Evolutionary conservation across 2,113 vertebrate genomes (phyloP).

Genomic region (Dipodomys merriami): DNA sequence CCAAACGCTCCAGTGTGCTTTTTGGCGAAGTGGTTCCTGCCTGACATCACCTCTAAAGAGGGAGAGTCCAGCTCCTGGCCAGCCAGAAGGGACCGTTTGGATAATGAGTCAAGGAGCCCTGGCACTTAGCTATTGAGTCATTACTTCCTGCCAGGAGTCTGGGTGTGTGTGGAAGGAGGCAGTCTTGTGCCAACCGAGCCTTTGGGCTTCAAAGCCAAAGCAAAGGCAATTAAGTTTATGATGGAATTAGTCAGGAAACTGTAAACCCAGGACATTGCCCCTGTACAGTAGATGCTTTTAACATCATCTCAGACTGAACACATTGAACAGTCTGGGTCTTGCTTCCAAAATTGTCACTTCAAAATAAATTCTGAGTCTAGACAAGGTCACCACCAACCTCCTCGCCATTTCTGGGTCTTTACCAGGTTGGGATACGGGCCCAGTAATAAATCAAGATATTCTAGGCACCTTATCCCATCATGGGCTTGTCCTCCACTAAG

Average conservation of each 20-base stretch:
- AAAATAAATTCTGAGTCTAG: conserved; percentile 63
- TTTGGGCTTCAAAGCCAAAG: conserved; percentile 76
- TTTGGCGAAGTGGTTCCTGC: not conserved
- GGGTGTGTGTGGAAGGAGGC: conserved; percentile 29
- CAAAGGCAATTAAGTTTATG: conserved; percentile 81
- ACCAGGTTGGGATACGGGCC: not conserved
- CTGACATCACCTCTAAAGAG: conserved; percentile 67
- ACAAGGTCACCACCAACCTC: not conserved
- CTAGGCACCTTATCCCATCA: not conserved
- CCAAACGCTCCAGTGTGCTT: not conserved
- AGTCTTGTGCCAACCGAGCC: conserved; percentile 74
- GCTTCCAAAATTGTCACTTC: conserved; percentile 73
- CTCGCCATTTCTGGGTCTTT: not conserved
- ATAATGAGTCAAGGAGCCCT: conserved; percentile 67
- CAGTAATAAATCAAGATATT: not conserved
- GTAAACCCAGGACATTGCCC: conserved; percentile 55
- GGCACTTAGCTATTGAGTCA: conserved; percentile 53
- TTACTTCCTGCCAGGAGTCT: conserved; percentile 70
- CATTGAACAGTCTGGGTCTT: conserved; percentile 50
- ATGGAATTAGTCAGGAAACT: conserved; percentile 81
- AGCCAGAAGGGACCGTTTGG: conserved; percentile 62
- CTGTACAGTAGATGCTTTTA: conserved; percentile 80
- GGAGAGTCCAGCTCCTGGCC: conserved; percentile 49
- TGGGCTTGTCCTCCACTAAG: not conserved
- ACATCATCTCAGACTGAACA: conserved; percentile 74